Base-by-base conservation (phyloP, 2,888 invertebrate genomes). In the Phortica okadai region DNA sequence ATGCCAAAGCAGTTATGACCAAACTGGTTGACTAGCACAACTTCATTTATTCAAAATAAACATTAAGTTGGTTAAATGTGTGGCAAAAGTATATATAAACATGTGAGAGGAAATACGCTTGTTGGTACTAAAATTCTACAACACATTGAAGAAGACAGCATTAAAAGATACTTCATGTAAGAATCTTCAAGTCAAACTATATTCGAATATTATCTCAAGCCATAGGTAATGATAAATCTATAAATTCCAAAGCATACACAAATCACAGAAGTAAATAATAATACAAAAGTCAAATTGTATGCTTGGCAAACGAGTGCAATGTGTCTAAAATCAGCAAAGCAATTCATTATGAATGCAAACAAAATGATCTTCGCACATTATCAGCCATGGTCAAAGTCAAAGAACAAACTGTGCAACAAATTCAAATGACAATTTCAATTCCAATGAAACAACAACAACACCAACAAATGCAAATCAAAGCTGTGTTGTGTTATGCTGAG, bases 321-420 rank as follows among this genome's bases (percentile, higher is more conserved):
- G 70, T 76, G 79, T 76, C 80, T 77, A 79, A 79, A 82, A 88
- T 88, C 88, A 82, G 78, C 77, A 81, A 79, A 86, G 87, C 88
- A 86, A 86, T 86, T 88, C 87, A 86, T 86, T 86, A 86, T 81
- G 77, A 66, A 64, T 74, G 54, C 76, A 78, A 50, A 25, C 45
- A 21, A 58, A 62, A 56, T 79, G 88, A 87, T 88, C 87, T 85
- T 82, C 83, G 81, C 87, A 84, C 80, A 84, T 85, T 85, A 87
- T 83, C 87, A 56, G 69, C 10, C 41, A n/a, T 66, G 42, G 50
- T 6, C 11, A 41, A 45, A 7, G 25, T 62, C 14, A 33, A 69
- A 59, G 10, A 21, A n/a, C 11, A 74, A 56, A 66, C 66, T 42
- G 21, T 14, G 41, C n/a, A 21, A 58, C 56, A 69, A 73, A 75